phyloP scores from a whole-genome alignment of 30 jellyfish, hydroid and myxozoan species.

The Turritopsis rubra region DNA sequence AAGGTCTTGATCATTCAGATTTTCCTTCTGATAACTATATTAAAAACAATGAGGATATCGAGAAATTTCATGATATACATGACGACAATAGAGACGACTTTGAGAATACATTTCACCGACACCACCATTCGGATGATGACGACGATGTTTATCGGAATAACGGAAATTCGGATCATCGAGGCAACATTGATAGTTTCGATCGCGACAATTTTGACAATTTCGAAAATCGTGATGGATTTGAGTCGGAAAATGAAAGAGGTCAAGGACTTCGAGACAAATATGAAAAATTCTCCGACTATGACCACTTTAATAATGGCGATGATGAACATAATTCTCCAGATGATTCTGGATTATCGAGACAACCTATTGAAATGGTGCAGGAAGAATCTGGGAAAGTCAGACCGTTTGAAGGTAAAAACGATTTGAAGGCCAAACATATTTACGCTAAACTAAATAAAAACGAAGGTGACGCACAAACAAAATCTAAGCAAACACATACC shows the following conservation, averaged over 20 bases:
- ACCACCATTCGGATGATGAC: slow-evolving; percentile 14
- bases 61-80: background rate
- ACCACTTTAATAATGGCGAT: background rate
- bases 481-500: background rate
- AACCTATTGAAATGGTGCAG: slow-evolving; percentile 64
- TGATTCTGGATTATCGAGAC: background rate
- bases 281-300: slow-evolving; percentile 10
- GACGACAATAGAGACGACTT: slow-evolving; percentile 5
- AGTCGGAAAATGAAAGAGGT: background rate
- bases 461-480: background rate
- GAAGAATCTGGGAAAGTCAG: slow-evolving; percentile 49
- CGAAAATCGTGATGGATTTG: background rate
- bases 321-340: background rate
- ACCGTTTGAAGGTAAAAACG: slow-evolving; percentile 5
- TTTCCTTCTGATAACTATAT: background rate
- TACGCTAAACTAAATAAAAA: background rate
- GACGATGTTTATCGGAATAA: background rate
- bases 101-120: background rate
- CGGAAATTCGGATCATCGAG: slow-evolving; percentile 32
- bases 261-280: slow-evolving; percentile 13
- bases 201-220: background rate
- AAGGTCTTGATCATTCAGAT: background rate
- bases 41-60: background rate
- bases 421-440: background rate
- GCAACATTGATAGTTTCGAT: background rate